A percentile compares a stretch with the other conserved stretches of the same genome.
Conservation (phyloP, 2,888 invertebrate species). For the Hyalella azteca region DNA sequence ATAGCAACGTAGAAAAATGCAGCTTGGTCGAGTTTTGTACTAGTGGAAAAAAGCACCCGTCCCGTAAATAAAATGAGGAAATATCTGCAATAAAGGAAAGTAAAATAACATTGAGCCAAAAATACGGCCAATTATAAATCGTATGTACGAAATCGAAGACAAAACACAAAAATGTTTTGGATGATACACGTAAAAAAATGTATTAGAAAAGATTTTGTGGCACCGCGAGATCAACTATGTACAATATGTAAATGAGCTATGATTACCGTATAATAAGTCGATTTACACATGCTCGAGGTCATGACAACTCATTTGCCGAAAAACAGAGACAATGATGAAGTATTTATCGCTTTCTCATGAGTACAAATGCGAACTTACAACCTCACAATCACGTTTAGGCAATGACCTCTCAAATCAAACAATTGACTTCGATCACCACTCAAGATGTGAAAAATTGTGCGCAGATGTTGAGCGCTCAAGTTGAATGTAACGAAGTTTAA, state of each 20-base stretch:
- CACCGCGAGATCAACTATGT: neutral
- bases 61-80: neutral
- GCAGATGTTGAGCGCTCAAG: neutral
- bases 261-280: no score
- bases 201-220: neutral
- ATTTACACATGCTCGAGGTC: neutral
- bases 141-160: neutral
- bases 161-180: neutral
- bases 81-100: neutral
- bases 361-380: neutral
- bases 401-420: neutral
- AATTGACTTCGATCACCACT: neutral
- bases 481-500: neutral
- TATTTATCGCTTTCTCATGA: neutral
- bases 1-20: neutral
- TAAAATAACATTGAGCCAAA: neutral
- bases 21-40: neutral
- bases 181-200: neutral
- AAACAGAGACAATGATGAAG: neutral
- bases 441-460: neutral
- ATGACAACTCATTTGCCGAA: neutral
- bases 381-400: neutral
- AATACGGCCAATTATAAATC: neutral
- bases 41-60: neutral
- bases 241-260: neutral